Evolutionary conservation across 2,888 invertebrate species (phyloP), one percentile per base, ranked within the genome.

Genomic region (Mellilla xanthometata): DNA sequence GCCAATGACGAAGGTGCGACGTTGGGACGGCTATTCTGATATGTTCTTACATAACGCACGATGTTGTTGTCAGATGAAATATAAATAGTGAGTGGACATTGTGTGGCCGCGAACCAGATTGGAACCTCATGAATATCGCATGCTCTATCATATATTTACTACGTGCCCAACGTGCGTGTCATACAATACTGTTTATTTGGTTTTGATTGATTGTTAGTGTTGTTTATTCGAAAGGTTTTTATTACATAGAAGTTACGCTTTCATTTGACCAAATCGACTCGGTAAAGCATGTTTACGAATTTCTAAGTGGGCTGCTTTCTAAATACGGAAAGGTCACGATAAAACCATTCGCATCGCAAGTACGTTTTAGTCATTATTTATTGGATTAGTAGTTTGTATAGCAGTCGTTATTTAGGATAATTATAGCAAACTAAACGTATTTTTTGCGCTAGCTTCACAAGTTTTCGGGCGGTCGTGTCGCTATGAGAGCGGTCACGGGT

Each of bases 1-100:
- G 57, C 56, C 43, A 41, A 49, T 55, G 58, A 63, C 62, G 59
- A 62, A 59, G 63, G 62, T 56, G 56, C 62, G 49, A 49, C 60
- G 62, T 60, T 60, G 34, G 35, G 39, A 35, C 28, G 45, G 48
- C 12, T 33, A 36, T 41, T 41, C 38, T 42, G 47, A 42, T 42
- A 42, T 33, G 41, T 39, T 47, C 36, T 47, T 38, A 26, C 26
- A 33, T 57, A 59, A 56, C 54, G 58, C 52, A 56, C 42, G 55
- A 54, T 55, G 58, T 52, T 58, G 39, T 46, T 42, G 41, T 42
- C 47, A 39, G 24, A 48, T 38, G 28, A 39, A 24, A 33, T 45
- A 41, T 47, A 41, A 47, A 47, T 47, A 38, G 36, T 35, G 6
- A 27, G n/a, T 29, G 28, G 24, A 24, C 24, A 24, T 24, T 22